Base-by-base conservation (phyloP, 2,888 invertebrate genomes). In the Lasioglossum lativentre region DNA sequence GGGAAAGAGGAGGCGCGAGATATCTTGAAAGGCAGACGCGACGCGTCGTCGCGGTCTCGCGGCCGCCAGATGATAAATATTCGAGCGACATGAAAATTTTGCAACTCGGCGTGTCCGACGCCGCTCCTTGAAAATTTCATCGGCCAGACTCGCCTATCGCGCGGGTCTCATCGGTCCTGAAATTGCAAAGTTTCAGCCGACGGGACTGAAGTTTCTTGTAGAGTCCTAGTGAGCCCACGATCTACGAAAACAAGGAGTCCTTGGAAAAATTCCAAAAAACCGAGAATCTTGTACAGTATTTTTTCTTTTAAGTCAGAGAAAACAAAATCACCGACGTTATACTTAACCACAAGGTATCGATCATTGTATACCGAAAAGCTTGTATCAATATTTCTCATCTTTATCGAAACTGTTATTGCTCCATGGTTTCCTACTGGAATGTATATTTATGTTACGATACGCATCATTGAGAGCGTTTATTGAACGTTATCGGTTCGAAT, bases 111-210 rank as follows among this genome's bases (percentile, higher is more conserved):
- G 47, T 40, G 45, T 30, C 66, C 45, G 45, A 27, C 75, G 59
- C 1, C 10, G 34, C 34, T 72, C 6, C 40, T 34, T 71, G 38
- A 71, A 66, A 83, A 78, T 77, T 74, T 75, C 56, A 72, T 47
- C 42, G 38, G 27, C 70, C 66, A 45, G 38, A 68, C 38, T 75
- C 52, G 42, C 6, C 34, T 27, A 72, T 45, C 75, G 74, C 56
- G 52, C 74, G 76, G 34, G 73, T 63, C 52, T 84, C 87, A 68
- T 82, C 76, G 82, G 80, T 56, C 68, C 56, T 56, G 78, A 71
- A 88, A 88, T 85, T 70, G 80, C 79, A 68, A 89, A 88, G 84
- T 86, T 89, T 89, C 75, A 72, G 40, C 52, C 74, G 38, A 70
- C 40, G 70, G 56, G 80, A 89, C 81, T 71, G 86, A 77, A 89